These are phyloP conservation scores for Tetramorium bicarinatum DNA, from an alignment of 2,888 invertebrate species.

Conservation along the genomic window DNA sequence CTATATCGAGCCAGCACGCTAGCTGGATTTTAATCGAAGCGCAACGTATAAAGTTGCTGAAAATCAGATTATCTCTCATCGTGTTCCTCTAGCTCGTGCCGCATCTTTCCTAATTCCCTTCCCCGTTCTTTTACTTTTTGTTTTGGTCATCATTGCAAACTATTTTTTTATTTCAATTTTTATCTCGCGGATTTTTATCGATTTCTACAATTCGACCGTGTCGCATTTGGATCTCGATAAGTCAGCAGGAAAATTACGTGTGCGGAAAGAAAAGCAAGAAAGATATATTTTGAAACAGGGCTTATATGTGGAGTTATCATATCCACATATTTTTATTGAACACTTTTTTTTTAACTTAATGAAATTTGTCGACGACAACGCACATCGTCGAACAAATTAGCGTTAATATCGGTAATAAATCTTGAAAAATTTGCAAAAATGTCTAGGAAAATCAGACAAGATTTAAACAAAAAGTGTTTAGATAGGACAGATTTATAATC, in stretches of 20 bases:
- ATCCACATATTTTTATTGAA: background rate
- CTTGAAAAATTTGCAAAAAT: background rate
- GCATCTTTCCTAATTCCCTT: conserved; percentile 44
- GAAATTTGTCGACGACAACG: background rate
- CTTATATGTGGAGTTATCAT: background rate
- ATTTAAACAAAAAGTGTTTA: conserved; percentile 21
- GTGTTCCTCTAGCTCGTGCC: conserved; percentile 64
- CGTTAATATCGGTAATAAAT: background rate
- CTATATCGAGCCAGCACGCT: conserved; percentile 82
- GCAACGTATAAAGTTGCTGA: conserved; percentile 85
- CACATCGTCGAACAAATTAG: conserved; percentile 8
- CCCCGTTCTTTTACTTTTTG: conserved; percentile 59
- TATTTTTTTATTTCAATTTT: conserved; percentile 70
- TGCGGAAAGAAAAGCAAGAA: background rate
- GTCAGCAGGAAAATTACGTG: background rate
- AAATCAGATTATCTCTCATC: conserved; percentile 83
- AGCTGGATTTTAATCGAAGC: conserved; percentile 84
- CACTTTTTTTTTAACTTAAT: background rate
- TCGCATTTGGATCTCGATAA: conserved; percentile 2
- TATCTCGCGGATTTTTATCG: conserved; percentile 75
- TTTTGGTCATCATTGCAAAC: conserved; percentile 62
- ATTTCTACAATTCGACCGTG: conserved; percentile 66
- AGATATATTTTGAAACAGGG: background rate
- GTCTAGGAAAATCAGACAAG: conserved; percentile 1
- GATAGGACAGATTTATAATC: background rate